These are phyloP conservation scores for Myrmophylax atrothorax DNA, from an alignment of 2,113 vertebrate species.

Conservation along the genomic window DNA sequence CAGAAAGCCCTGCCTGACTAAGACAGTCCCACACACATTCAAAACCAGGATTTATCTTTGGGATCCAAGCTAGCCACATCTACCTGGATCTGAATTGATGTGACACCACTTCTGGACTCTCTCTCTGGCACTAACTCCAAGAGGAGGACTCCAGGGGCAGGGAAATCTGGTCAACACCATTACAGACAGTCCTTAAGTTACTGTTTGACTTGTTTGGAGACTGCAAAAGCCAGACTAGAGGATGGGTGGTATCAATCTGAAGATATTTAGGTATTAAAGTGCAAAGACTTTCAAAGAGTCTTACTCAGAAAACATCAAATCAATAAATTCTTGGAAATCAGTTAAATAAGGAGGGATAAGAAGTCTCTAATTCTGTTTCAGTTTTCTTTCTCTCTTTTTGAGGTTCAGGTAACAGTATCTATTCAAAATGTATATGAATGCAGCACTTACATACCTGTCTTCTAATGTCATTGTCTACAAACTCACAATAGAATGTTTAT, in stretches of 20 bases:
- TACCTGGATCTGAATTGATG: neutral
- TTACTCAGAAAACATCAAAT: neutral
- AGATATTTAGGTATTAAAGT: neutral
- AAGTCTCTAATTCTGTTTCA: neutral
- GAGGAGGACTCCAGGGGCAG: neutral
- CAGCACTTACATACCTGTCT: neutral
- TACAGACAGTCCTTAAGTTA: neutral
- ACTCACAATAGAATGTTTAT: neutral
- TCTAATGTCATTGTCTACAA: neutral
- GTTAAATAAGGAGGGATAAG: neutral
- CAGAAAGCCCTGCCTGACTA: neutral
- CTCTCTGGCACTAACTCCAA: neutral
- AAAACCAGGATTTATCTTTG: neutral
- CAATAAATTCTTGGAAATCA: neutral
- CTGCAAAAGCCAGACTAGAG: neutral
- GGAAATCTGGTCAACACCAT: neutral
- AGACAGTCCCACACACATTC: neutral
- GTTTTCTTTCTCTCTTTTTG: neutral
- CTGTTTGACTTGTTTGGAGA: neutral
- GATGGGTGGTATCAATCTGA: neutral
- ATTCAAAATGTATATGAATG: neutral
- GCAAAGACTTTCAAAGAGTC: neutral
- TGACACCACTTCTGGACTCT: neutral
- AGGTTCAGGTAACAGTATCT: neutral
- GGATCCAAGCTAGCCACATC: neutral